These are phyloP conservation scores for Sepiola atlantica DNA, from an alignment of 2,888 invertebrate species.

Conservation along the genomic window DNA sequence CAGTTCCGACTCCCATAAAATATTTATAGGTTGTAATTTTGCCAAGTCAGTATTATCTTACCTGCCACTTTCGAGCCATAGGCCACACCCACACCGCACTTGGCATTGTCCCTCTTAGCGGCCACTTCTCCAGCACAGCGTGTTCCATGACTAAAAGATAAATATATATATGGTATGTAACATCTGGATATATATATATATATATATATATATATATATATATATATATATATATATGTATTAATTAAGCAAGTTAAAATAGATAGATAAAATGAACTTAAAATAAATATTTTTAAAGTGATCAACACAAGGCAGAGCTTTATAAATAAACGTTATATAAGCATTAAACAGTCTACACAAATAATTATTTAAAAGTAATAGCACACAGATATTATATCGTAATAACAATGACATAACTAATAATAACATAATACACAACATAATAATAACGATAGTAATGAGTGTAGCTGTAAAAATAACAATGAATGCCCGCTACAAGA, in stretches of 20 bases:
- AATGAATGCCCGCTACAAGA: no score
- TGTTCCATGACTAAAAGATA: slow-evolving; percentile 89
- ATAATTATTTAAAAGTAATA: not conserved
- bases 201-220: not conserved
- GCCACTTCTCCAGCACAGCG: slow-evolving; percentile 98
- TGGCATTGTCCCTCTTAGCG: slow-evolving; percentile 97
- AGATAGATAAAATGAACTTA: no score
- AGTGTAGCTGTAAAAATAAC: no score
- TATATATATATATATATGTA: not conserved
- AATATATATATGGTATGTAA: not conserved
- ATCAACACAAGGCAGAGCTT: no score
- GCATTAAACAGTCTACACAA: not conserved
- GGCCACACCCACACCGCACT: slow-evolving; percentile 99
- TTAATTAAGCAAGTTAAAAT: no score
- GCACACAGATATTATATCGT: not conserved
- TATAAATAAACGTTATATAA: no score
- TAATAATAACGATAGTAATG: no score
- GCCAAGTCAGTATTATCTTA: slow-evolving; percentile 71
- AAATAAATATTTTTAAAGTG: no score
- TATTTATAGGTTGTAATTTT: not conserved
- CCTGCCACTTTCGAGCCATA: slow-evolving; percentile 98
- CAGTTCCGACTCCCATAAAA: not conserved
- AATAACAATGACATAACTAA: not conserved
- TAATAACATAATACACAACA: no score
- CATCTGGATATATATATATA: not conserved